phyloP scores from a whole-genome alignment of 2,888 invertebrate species.

The Pandemis heparana region DNA sequence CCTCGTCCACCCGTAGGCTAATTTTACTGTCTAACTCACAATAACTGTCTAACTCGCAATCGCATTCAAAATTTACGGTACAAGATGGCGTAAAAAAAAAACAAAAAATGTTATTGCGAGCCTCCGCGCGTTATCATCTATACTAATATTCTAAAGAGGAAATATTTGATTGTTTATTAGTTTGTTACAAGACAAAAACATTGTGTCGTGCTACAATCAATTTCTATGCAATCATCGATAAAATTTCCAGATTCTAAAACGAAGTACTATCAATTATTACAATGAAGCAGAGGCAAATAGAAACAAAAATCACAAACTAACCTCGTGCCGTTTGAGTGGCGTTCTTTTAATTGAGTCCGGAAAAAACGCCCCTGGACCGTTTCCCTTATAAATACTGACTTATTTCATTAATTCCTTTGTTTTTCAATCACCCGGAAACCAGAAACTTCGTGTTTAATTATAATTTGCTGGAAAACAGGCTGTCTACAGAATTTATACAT shows the following conservation, averaged over 20 bases:
- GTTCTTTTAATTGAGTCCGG: conserved; percentile 35
- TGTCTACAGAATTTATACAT: too few relatives aligned
- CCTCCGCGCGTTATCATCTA: too few relatives aligned
- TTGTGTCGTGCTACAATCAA: too few relatives aligned
- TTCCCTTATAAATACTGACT: background rate
- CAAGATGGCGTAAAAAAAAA: too few relatives aligned
- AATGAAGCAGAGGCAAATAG: conserved; percentile 16
- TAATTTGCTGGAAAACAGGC: background rate
- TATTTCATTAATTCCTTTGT: conserved; percentile 29
- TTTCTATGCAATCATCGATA: too few relatives aligned
- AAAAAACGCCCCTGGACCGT: conserved; percentile 20
- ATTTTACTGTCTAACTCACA: too few relatives aligned
- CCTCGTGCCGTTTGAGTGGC: conserved; percentile 30
- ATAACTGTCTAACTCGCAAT: too few relatives aligned
- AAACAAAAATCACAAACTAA: conserved; percentile 37
- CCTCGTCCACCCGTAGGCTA: background rate
- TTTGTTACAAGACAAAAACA: too few relatives aligned
- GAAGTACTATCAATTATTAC: conserved; percentile 10
- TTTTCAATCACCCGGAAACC: conserved; percentile 11
- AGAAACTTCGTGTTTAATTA: conserved; percentile 12
- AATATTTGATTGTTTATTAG: too few relatives aligned
- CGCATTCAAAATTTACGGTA: too few relatives aligned
- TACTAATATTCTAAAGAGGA: too few relatives aligned
- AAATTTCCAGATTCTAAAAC: background rate
- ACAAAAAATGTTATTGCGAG: too few relatives aligned